Base-by-base conservation (phyloP, 92 coral and sea anemone species). In the Zoanthus gigantus region DNA sequence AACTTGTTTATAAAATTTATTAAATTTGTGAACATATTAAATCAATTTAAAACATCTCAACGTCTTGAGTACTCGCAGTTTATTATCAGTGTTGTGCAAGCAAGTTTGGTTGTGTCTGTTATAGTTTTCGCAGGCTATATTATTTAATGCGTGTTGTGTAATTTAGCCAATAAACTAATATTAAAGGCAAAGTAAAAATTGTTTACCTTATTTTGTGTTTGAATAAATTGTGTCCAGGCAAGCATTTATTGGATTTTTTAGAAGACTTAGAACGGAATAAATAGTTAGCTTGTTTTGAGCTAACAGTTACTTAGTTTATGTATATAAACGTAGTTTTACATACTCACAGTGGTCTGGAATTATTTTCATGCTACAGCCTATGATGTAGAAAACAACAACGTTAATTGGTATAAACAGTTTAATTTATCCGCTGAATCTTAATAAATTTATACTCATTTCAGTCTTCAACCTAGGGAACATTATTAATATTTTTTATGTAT, bases 1-100 rank as follows among this genome's bases (percentile, higher is more conserved):
- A 44, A 1, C 13, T 77, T 77, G 82, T 77, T 30, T 48, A 77
- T 77, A 77, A 53, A 53, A 76, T 66, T 77, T 77, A 12, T 28
- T 77, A 77, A 76, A 3, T 56, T 54, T 77, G 54, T 50, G 34
- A 1, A 66, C 82, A 6, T 54, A 32, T 77, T 53, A 10, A 77
- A 77, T 5, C 16, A 12, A 4, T 29, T 31, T 69, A 69, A 69
- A 63, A 7, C 9, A 29, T 63, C 69, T 63, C 69, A 63, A 2
- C 6, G 8, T 17, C 7, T 6, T 63, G 69, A 63, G n/a, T 5
- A 23, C 28, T 63, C 69, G 30, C 4, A 63, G 16, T 58, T 58
- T 23, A 9, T 16, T 16, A 15, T 16, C 8, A 2, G 1, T 61
- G 16, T 18, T 61, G 28, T 61, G 18, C 6, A 61, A 61, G 23